Evolutionary conservation across 2,888 invertebrate genomes (phyloP).

Genomic region (Oligia strigilis): DNA sequence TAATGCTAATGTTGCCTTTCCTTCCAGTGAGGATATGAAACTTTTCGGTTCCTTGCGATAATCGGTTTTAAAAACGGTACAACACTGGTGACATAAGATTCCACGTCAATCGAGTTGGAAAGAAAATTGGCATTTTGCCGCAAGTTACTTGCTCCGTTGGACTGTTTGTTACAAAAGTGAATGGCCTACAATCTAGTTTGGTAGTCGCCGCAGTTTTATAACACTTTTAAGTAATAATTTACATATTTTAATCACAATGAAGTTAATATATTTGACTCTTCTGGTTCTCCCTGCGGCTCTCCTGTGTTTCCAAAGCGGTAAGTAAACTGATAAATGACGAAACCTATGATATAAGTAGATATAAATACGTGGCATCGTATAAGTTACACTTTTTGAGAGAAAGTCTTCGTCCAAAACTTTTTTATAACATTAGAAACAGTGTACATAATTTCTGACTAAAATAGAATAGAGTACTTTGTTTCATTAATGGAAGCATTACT

Average conservation of each 20-base stretch:
- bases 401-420: slow-evolving; percentile 61
- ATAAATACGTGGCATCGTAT: slow-evolving; percentile 86
- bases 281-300: slow-evolving; percentile 93
- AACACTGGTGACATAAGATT: slow-evolving; percentile 86
- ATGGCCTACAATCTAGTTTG: slow-evolving; percentile 80
- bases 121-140: slow-evolving; percentile 87
- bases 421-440: not conserved
- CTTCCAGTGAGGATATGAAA: not conserved
- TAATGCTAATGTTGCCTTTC: not conserved
- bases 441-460: not conserved
- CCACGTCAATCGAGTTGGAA: slow-evolving; percentile 91
- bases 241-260: slow-evolving; percentile 90
- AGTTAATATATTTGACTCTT: slow-evolving; percentile 91
- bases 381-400: slow-evolving; percentile 77
- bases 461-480: not conserved
- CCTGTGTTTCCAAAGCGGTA: slow-evolving; percentile 93
- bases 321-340: slow-evolving; percentile 84
- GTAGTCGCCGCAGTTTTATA: slow-evolving; percentile 74
- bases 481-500: slow-evolving; percentile 4
- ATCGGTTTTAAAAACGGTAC: slow-evolving; percentile 62
- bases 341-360: slow-evolving; percentile 66
- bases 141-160: slow-evolving; percentile 80
- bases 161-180: slow-evolving; percentile 84
- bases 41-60: slow-evolving; percentile 9
- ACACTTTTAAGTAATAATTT: slow-evolving; percentile 69